Percentiles rank a stretch among this genome's conserved stretches.
Evolutionary conservation across 2,888 invertebrate genomes (phyloP).

Genomic region (Zygogramma bicolorata): DNA sequence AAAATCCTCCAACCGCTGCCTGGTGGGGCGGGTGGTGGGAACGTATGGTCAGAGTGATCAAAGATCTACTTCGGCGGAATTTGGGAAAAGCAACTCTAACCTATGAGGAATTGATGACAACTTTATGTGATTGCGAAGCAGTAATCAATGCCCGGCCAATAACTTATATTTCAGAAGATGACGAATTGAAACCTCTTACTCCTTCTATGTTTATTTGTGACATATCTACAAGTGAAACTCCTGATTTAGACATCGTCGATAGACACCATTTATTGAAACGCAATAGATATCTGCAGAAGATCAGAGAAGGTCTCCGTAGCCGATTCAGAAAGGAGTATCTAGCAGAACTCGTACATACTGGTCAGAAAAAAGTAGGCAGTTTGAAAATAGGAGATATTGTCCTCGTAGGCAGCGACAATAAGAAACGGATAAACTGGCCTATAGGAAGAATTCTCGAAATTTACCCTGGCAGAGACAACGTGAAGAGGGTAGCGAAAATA

Average conservation of each 20-base stretch:
- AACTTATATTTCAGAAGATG: background rate
- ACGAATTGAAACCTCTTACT: background rate
- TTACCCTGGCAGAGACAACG: too few relatives aligned
- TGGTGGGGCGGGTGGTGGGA: too few relatives aligned
- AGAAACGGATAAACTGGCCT: background rate
- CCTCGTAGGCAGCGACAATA: background rate
- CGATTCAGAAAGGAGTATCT: slow-evolving; percentile 12
- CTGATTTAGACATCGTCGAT: background rate
- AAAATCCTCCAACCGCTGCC: slow-evolving; percentile 61
- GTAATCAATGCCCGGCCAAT: background rate
- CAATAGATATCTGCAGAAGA: background rate
- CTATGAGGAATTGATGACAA: slow-evolving; percentile 24
- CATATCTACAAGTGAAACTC: background rate
- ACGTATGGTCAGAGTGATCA: slow-evolving; percentile 53
- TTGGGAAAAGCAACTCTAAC: slow-evolving; percentile 54
- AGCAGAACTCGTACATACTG: slow-evolving; percentile 10
- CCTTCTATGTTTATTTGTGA: slow-evolving; percentile 9
- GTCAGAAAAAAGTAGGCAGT: slow-evolving; percentile 14
- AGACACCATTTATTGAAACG: background rate
- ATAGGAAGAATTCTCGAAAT: too few relatives aligned
- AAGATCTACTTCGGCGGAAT: slow-evolving; percentile 57
- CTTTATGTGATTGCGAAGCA: background rate
- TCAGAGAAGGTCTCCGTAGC: background rate
- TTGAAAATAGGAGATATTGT: background rate
- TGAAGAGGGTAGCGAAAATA: too few relatives aligned